Percentiles rank a stretch among this genome's conserved stretches.
Evolutionary conservation across 64 coral and sea anemone species (phyloP).

Genomic region (Stylophora pistillata): DNA sequence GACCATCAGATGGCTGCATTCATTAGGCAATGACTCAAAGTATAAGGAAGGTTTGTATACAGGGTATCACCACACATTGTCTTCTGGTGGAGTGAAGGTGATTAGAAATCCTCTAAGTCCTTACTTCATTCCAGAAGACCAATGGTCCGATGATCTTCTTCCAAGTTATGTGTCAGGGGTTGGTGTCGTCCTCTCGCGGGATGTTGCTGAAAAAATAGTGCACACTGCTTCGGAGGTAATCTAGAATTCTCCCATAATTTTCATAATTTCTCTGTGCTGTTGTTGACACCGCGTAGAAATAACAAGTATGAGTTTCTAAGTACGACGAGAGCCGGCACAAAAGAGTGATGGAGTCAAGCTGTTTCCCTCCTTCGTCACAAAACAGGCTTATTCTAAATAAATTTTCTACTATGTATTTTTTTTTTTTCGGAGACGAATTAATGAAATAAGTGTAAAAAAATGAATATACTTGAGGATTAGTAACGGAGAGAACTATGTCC

Average conservation of each 20-base stretch:
- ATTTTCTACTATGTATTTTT: too few species aligned
- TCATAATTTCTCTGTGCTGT: too few species aligned
- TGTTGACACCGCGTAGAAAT: not conserved
- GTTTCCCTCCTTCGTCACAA: too few species aligned
- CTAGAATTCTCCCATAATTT: not conserved
- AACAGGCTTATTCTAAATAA: too few species aligned
- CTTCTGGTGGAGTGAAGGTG: conserved; percentile 44
- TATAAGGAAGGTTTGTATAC: conserved; percentile 54
- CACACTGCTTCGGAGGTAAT: conserved; percentile 62
- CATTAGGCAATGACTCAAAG: not conserved
- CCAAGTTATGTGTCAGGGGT: conserved; percentile 75
- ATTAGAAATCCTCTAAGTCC: conserved; percentile 76
- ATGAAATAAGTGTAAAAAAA: too few species aligned
- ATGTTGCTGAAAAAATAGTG: conserved; percentile 61
- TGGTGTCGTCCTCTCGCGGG: conserved; percentile 65
- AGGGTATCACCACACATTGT: conserved; percentile 61
- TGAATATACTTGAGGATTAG: too few species aligned
- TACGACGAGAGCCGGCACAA: not conserved
- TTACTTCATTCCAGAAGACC: conserved; percentile 70
- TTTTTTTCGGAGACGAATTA: too few species aligned
- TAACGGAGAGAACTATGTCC: too few species aligned
- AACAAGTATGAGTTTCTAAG: not conserved
- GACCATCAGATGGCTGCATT: conserved; percentile 62
- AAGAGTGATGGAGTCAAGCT: too few species aligned
- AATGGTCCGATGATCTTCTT: conserved; percentile 54